Evolutionary conservation across 2,113 vertebrate genomes (phyloP).

Genomic region (Gopherus evgoodei): DNA sequence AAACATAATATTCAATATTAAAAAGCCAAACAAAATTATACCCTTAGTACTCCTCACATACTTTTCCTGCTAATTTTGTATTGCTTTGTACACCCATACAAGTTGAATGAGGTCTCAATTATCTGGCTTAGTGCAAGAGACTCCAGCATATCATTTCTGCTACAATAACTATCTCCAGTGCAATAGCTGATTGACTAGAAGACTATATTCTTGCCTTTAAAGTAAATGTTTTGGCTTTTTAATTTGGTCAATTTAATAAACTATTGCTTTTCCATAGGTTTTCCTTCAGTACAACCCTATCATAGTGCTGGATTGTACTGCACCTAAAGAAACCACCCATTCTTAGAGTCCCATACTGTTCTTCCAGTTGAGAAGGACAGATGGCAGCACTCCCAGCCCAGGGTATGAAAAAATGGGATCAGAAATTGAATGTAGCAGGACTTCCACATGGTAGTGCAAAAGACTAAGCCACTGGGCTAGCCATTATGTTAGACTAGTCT

Average conservation of each 20-base stretch:
- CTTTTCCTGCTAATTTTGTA: not conserved
- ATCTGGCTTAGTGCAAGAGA: not conserved
- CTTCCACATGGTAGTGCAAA: not conserved
- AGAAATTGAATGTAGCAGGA: not conserved
- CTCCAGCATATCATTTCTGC: not conserved
- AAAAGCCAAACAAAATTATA: not conserved
- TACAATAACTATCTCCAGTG: not conserved
- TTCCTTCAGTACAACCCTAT: not conserved
- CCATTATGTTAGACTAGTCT: too few relatives aligned
- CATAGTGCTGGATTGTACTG: not conserved
- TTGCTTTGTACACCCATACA: not conserved
- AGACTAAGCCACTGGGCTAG: not conserved
- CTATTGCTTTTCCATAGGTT: not conserved
- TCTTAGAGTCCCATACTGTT: not conserved
- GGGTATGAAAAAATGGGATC: not conserved
- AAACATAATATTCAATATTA: not conserved
- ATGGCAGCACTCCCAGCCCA: not conserved
- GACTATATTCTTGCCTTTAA: not conserved
- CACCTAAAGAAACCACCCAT: not conserved
- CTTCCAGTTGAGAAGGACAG: not conserved
- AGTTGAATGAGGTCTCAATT: not conserved
- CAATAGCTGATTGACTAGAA: not conserved
- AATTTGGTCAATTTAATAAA: not conserved
- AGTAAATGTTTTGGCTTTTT: not conserved
- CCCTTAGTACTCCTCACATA: not conserved